phyloP scores from a whole-genome alignment of 2,113 vertebrate genomes.

The Syrrhaptes paradoxus region DNA sequence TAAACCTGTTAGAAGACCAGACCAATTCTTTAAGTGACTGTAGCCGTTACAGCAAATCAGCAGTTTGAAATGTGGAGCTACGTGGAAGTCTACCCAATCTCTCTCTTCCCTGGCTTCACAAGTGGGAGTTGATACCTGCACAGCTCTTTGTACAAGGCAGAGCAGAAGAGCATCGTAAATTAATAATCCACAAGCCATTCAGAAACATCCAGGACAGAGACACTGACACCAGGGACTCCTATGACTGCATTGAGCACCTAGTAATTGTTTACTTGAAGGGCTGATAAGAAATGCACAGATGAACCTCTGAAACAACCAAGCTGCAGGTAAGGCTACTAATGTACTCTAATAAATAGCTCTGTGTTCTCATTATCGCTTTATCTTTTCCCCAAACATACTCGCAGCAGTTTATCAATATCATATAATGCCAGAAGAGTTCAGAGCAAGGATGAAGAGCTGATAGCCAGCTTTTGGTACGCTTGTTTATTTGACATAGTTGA shows the following conservation, averaged over 20 bases:
- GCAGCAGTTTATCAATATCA: constrained; percentile 24
- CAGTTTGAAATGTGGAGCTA: constrained; percentile 32
- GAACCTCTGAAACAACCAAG: constrained; percentile 23
- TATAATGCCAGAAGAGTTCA: constrained; percentile 28
- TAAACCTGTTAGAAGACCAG: not conserved
- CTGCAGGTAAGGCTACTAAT: constrained; percentile 46
- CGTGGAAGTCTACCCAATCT: constrained; percentile 30
- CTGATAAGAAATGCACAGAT: constrained; percentile 5
- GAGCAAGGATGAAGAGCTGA: not conserved
- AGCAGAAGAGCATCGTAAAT: constrained; percentile 35
- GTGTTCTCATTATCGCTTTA: not conserved
- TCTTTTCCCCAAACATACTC: not conserved
- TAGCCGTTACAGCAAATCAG: constrained; percentile 50
- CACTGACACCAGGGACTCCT: constrained; percentile 6
- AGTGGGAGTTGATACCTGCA: constrained; percentile 60
- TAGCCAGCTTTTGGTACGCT: not conserved
- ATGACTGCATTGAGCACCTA: not conserved
- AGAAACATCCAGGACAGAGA: not conserved
- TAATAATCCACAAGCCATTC: constrained; percentile 37
- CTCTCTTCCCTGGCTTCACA: constrained; percentile 18
- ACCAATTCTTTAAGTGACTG: not conserved
- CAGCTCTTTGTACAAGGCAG: not conserved
- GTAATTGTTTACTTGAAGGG: constrained; percentile 1
- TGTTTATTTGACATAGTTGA: not conserved
- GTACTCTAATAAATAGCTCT: not conserved